These are phyloP conservation scores for Agriotes lineatus DNA, from an alignment of 2,888 invertebrate genomes.

Conservation along the genomic window DNA sequence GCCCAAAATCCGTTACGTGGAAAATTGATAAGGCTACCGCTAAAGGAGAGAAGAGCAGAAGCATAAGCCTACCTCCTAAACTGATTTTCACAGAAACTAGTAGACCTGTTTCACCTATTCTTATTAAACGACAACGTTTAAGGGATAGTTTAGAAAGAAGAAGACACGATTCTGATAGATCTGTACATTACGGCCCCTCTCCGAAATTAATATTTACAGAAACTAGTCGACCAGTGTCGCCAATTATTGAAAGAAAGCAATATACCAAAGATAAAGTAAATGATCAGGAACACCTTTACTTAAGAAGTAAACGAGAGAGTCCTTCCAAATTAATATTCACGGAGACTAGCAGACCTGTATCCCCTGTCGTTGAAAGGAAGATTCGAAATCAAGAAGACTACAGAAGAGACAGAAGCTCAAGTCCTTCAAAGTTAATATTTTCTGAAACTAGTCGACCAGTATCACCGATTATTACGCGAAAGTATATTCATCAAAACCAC, in stretches of 20 bases:
- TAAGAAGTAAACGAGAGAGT: background rate
- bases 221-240: slow-evolving; percentile 21
- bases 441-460: slow-evolving; percentile 42
- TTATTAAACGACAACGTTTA: background rate
- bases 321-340: slow-evolving; percentile 57
- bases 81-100: slow-evolving; percentile 68
- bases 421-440: slow-evolving; percentile 7
- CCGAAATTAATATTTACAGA: slow-evolving; percentile 60
- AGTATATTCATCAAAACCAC: background rate
- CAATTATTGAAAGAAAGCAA: background rate
- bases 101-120: slow-evolving; percentile 64
- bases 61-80: slow-evolving; percentile 68
- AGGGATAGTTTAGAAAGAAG: background rate
- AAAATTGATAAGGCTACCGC: slow-evolving; percentile 59
- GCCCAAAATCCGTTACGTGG: slow-evolving; percentile 73
- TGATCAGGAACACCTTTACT: background rate
- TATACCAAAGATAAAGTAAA: background rate
- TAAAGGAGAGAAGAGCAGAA: slow-evolving; percentile 59
- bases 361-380: slow-evolving; percentile 31
- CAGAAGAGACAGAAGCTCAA: background rate
- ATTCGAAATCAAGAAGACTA: background rate
- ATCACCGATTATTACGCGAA: background rate
- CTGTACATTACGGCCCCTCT: background rate
- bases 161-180: background rate
- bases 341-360: slow-evolving; percentile 62